Conservation (phyloP, 30 jellyfish, hydroid and myxozoan species). For the Hydractinia symbiolongicarpus region DNA sequence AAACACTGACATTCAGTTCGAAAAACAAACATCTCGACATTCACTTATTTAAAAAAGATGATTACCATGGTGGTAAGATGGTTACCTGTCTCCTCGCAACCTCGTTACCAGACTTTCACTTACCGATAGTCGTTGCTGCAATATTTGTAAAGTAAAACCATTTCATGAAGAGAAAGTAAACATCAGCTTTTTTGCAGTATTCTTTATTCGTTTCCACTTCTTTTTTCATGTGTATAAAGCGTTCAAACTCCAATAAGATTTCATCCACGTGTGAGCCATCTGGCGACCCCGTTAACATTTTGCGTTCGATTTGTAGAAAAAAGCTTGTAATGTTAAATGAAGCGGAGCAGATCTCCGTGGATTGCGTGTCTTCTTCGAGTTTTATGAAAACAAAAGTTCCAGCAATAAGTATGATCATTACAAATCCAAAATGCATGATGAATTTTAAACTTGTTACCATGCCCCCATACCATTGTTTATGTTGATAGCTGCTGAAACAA, state of each 20-base stretch:
- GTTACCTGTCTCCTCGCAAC: no score
- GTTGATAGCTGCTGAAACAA: neutral
- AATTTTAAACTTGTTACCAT: neutral
- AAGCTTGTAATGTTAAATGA: neutral
- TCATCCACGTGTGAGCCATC: neutral
- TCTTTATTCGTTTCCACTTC: neutral
- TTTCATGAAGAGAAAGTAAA: neutral
- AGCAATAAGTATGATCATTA: neutral
- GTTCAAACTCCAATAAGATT: neutral
- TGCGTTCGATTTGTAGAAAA: neutral
- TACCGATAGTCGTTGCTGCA: conserved; percentile 4
- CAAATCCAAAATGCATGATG: neutral
- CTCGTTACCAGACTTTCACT: no score
- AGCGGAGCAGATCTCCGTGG: neutral
- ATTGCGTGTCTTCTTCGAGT: neutral
- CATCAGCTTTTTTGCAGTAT: neutral
- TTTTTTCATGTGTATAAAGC: neutral
- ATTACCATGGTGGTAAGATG: no score
- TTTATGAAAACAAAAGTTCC: neutral
- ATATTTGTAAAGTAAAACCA: neutral
- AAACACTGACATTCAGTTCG: no score
- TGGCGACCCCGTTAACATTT: neutral
- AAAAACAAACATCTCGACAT: no score
- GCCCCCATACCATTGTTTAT: conserved; percentile 2
- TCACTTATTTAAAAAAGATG: no score